Base-by-base conservation (phyloP, 2,113 vertebrate genomes). In the Odontesthes bonariensis region DNA sequence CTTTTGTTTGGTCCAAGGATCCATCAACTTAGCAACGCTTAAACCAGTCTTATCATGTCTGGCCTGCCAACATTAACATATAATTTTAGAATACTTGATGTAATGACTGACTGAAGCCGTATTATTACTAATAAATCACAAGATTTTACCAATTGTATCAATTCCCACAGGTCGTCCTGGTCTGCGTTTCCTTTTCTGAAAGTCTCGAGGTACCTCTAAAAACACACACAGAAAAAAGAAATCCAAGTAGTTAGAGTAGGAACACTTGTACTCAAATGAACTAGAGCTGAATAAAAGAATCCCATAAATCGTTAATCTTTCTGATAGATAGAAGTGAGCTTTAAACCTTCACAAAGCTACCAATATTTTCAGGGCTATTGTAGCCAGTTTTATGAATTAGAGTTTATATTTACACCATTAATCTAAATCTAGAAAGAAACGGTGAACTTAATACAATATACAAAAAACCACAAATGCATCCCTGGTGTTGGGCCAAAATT, bases 1-100 rank as follows among this genome's bases (percentile, higher is more conserved):
- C 86, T 86, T 95, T 78, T 98, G 96, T 52, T 91, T 89, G 0
- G 79, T 96, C 98, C 98, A 99, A 4, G 84, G 86, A 12, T 94
- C 79, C 97, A 99, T 97, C 64, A 98, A 86, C 3, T 0, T 1
- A 3, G 54, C 27, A 47, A 94, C 0, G 0, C 3, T n/a, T 2
- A 10, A 0, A 8, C 19, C 35, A 0, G 4, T 3, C 0, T 62
- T 8, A 0, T 68, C 23, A 1, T 44, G 0, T 1, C 69, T 57
- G 0, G 77, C 82, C 93, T 95, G 80, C 23, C 55, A 35, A 79
- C 19, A 60, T 16, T 4, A 65, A 0, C 14, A 53, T 4, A 10
- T 38, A 62, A 32, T 4, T 46, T 27, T 19, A 38, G 2, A 8
- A 10, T 19, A 31, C 22, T 11, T 17, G 7, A 19, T 40, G 8